Percentiles rank a stretch among this genome's conserved stretches.
These are phyloP conservation scores for Rhimphoctona megacephalus DNA, from an alignment of 2,888 invertebrate genomes.

Conservation along the genomic window DNA sequence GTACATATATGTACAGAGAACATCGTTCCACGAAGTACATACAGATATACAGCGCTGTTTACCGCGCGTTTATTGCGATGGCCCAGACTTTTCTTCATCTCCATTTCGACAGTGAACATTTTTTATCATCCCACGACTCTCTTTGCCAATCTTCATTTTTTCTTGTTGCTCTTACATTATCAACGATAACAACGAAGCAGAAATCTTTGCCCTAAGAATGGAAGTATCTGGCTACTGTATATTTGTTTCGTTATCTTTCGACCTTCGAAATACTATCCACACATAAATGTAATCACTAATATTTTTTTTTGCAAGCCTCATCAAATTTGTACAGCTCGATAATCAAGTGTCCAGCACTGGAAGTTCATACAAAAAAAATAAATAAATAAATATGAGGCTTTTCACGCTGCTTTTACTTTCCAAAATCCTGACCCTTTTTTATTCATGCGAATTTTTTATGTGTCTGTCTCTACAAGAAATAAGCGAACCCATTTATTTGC, in stretches of 20 bases:
- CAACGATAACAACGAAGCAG: not conserved
- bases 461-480: not conserved
- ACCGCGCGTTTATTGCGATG: constrained; percentile 5
- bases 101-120: constrained; percentile 43
- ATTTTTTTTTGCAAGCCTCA: not conserved
- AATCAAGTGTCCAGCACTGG: not conserved
- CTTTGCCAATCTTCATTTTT: not conserved
- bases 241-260: constrained; percentile 1
- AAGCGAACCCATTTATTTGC: not conserved
- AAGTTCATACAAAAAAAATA: not conserved
- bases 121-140: constrained; percentile 12
- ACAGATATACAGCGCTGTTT: not conserved
- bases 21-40: not conserved
- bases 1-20: constrained; percentile 3
- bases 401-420: not conserved
- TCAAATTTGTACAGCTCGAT: not conserved
- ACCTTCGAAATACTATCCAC: not conserved
- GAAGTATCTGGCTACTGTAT: not conserved
- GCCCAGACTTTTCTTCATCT: constrained; percentile 29
- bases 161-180: not conserved
- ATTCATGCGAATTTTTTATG: not conserved
- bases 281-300: not conserved
- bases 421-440: not conserved
- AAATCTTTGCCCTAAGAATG: not conserved
- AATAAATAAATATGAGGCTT: not conserved